Base-by-base conservation (phyloP, 2,888 invertebrate genomes). In the Neocrepidodera transversa region DNA sequence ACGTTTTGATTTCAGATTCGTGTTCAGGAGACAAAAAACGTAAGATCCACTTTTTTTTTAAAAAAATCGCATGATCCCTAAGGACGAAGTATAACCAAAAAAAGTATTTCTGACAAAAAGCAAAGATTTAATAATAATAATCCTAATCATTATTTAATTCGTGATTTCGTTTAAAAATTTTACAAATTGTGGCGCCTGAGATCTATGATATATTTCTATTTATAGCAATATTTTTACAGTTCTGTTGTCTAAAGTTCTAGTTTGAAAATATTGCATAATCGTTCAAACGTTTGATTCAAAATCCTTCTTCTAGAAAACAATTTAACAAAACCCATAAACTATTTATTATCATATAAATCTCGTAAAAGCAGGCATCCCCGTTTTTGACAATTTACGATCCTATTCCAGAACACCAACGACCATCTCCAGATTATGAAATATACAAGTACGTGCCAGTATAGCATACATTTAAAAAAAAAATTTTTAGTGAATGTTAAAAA, bases 321-420 rank as follows among this genome's bases (percentile, higher is more conserved):
- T 45, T 45, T 45, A 14, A 45, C 26, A 16, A 28, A 14, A 23
- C 26, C 23, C 45, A 45, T 45, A 45, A 45, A 45, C 26, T 16
- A 45, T 45, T 45, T 45, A 45, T 5, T 45, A 14, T 26, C 14
- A 26, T 45, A 45, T 45, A 45, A 45, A 45, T 45, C 45, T 43
- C 45, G 45, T 50, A 50, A 20, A 23, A 13, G 23, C 18, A 50
- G 23, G 23, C 16, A 40, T 51, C 28, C 38, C 16, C 23, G 40
- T 40, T 40, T 28, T 23, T 40, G 16, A 20, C 16, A 50, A 36
- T 35, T 23, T 35, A 32, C 49, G 49, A 16, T 10, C 23, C 13
- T 49, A 45, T 45, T 45, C 26, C 26, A 45, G 26, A 26, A 23
- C 11, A 45, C 42, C 42, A 42, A 42, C 42, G 14, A n/a, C 42